Base-by-base conservation (phyloP, 2,797 vertebrate genomes). In the Muraenolepis orangiensis region DNA sequence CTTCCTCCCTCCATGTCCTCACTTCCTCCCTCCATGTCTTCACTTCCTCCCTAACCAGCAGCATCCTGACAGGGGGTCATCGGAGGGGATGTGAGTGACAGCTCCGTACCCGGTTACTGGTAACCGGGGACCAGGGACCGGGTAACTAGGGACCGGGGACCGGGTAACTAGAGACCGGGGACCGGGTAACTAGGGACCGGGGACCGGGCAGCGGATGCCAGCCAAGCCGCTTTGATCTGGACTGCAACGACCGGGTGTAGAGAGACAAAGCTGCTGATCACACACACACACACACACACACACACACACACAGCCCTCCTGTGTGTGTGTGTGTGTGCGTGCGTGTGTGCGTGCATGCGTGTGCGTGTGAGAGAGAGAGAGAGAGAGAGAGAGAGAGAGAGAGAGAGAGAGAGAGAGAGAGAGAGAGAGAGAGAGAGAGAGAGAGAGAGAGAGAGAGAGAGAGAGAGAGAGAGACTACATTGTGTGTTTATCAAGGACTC, bases 1-100 rank as follows among this genome's bases (percentile, higher is more conserved):
- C 23, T 36, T 70, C 36, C 57, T 73, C 31, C 66, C 31, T 3
- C 7, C 38, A 57, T 66, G 72, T 66, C 81, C 76, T 82, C 42
- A 84, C 29, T 76, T 74, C 40, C 73, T n/a, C n/a, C 64, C 82
- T 46, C 73, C 34, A 81, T 75, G 78, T 23, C 72, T 72, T 78
- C 16, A 18, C 26, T 51, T 32, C 51, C 64, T 34, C 72, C 34
- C n/a, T 36, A 28, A 74, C 29, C 73, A 42, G 68, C 77, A 78
- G 46, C 74, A 72, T 73, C 72, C 26, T 69, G 78, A 78, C 61
- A 26, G 20, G 57, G 3, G 76, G 74, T 26, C 34, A 70, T 66
- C 66, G 36, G 64, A 67, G 70, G 30, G 14, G 61, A 73, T 28
- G 61, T 72, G 73, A 74, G 29, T 71, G 76, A 70, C 72, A 66